Base-by-base conservation (phyloP, 2,888 invertebrate species). In the Tetranychus piercei region DNA sequence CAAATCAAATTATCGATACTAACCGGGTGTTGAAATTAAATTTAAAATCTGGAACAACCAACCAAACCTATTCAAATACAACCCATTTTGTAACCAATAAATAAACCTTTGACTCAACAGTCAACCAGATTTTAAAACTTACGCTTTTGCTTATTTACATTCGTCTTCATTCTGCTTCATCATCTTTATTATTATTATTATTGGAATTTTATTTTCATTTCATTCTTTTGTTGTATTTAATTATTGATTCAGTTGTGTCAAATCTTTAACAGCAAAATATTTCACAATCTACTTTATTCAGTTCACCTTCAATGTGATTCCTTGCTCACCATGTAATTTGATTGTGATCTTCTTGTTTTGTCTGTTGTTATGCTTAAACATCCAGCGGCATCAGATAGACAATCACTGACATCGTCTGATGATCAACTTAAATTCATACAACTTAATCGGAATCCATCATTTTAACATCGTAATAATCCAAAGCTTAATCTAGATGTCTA, bases 401-500 rank as follows among this genome's bases (percentile, higher is more conserved):
- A 55, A 55, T 55, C 15, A 55, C 9, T 45, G 9, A 15, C 55
- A 55, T 55, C 55, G 9, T 15, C 9, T 8, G 45, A 45, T 9
- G 9, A 45, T 45, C 45, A 45, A 45, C 45, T 8, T 8, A 6
- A 45, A 45, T 9, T 8, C 9, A 9, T 9, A 45, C 7, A 45
- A 9, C 9, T 45, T 8, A 45, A 45, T 45, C 45, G 45, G 6
- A 45, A 45, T 8, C 45, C 45, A 8, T 9, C 44, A 8, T 76
- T 76, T 64, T 87, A 87, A 80, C 90, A 91, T 82, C 90, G 91
- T 81, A 86, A 88, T 82, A 90, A 90, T 83, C 86, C 87, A 67
- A 88, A 89, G 81, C 80, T 91, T 82, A 84, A 82, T 75, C 81
- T 85, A 77, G 83, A 87, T 76, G 84, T 91, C 80, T 85, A 87